A percentile compares a stretch with the other conserved stretches of the same genome.
Conservation (phyloP, 2,888 invertebrate genomes). For the Heliothis peltigera region DNA sequence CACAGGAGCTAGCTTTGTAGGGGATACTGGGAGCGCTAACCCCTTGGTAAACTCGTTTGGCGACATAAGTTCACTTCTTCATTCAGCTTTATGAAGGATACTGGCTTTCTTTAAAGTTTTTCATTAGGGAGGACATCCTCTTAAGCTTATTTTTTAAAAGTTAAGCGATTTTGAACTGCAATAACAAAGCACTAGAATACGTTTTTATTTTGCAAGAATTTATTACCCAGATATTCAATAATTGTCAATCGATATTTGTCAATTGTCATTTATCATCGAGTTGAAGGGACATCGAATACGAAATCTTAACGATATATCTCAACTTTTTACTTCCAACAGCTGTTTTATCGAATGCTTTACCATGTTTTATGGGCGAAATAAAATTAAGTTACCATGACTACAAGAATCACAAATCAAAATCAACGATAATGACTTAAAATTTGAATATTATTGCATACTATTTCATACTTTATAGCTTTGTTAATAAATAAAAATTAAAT, state of each 20-base stretch:
- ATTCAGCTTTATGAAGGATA: conserved; percentile 41
- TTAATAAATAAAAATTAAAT: conserved; percentile 22
- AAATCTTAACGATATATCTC: neutral
- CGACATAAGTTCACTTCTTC: conserved; percentile 49
- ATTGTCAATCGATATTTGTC: neutral
- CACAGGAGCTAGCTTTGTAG: conserved; percentile 46
- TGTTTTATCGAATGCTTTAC: neutral
- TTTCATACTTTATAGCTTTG: conserved; percentile 4
- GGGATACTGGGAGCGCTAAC: conserved; percentile 48
- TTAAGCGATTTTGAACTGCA: conserved; percentile 15
- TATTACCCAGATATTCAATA: neutral
- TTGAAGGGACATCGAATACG: neutral
- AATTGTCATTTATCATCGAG: neutral
- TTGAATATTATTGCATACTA: conserved; percentile 39
- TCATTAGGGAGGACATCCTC: conserved; percentile 22
- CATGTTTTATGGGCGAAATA: conserved; percentile 1
- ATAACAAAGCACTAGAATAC: neutral
- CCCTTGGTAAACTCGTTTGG: conserved; percentile 47
- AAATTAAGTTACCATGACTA: conserved; percentile 12
- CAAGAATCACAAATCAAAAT: conserved; percentile 33
- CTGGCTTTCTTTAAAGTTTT: conserved; percentile 23
- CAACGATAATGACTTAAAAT: conserved; percentile 42
- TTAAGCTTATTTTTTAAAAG: neutral
- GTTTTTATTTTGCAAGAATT: conserved; percentile 7
- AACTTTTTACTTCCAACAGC: neutral